Base-by-base conservation (phyloP, 2,888 invertebrate species). In the Trichogramma evanescens region DNA sequence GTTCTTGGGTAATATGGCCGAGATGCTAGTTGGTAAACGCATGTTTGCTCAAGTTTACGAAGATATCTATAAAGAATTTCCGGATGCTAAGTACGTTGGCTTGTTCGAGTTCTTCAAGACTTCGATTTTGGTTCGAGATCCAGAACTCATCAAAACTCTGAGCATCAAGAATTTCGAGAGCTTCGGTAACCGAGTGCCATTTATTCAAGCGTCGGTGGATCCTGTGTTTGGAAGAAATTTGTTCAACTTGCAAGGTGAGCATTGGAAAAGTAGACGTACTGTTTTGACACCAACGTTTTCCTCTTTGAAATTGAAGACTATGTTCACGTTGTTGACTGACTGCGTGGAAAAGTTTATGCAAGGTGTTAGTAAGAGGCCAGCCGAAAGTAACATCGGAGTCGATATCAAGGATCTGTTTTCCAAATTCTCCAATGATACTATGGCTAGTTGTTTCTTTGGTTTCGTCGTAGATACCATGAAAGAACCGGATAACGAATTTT, bases 201-300 rank as follows among this genome's bases (percentile, higher is more conserved):
- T 72, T 45, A 57, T 66, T 1, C 64, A 68, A 40, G 58, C 52
- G 4, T 10, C 44, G 9, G 54, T 58, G n/a, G 69, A 70, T 13
- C 68, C 67, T 0, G 59, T 71, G 26, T 62, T 69, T 4, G 68
- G 62, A 0, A 67, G 61, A 1, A 67, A 64, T 44, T 53, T 71
- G 1, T 68, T 71, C 46, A 63, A 65, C 2, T 53, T 71, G 1
- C 65, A 62, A 8, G 82, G 79, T 41, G 75, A 81, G 1, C 77
- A 68, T 70, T 83, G 82, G 82, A 77, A 80, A 0, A 75, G 79
- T 8, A 80, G 82, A 78, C 70, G 84, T n/a, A 72, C 75, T 0
- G 78, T 81, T 0, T 66, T 83, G 9, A 82, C 81, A 52, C 83
- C 83, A 3, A 80, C 82, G 0, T 84, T 83, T 71, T 83, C 84